phyloP scores from a whole-genome alignment of 2,113 vertebrate species.

The Campylomormyrus tamandua region DNA sequence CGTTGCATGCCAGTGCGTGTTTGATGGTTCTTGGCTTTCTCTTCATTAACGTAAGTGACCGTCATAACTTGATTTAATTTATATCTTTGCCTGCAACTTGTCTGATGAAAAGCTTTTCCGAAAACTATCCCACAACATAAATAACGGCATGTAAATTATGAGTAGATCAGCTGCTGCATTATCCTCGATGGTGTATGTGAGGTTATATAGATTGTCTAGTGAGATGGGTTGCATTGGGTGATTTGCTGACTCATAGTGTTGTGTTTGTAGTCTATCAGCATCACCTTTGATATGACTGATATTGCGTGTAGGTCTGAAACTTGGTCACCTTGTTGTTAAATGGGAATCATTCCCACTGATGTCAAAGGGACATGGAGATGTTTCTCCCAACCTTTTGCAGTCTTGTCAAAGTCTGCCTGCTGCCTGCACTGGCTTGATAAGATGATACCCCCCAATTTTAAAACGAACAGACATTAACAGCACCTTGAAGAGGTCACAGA shows the following conservation, averaged over 20 bases:
- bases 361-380: neutral
- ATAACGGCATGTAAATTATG: neutral
- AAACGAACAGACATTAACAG: neutral
- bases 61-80: neutral
- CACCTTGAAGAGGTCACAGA: neutral
- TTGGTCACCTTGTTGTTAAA: neutral
- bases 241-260: neutral
- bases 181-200: neutral
- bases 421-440: conserved; percentile 17
- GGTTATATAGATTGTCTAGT: neutral
- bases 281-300: neutral
- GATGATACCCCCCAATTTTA: neutral
- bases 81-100: neutral
- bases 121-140: neutral
- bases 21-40: neutral
- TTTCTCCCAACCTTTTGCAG: neutral
- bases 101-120: neutral
- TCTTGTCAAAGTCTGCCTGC: neutral
- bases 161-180: neutral
- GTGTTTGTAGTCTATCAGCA: neutral
- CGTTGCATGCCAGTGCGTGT: neutral
- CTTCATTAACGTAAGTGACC: neutral
- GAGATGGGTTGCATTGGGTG: neutral
- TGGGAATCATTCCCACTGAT: neutral
- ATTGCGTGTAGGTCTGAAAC: neutral